Evolutionary conservation across 2,888 invertebrate genomes (phyloP).

Genomic region (Eristalis pertinax): DNA sequence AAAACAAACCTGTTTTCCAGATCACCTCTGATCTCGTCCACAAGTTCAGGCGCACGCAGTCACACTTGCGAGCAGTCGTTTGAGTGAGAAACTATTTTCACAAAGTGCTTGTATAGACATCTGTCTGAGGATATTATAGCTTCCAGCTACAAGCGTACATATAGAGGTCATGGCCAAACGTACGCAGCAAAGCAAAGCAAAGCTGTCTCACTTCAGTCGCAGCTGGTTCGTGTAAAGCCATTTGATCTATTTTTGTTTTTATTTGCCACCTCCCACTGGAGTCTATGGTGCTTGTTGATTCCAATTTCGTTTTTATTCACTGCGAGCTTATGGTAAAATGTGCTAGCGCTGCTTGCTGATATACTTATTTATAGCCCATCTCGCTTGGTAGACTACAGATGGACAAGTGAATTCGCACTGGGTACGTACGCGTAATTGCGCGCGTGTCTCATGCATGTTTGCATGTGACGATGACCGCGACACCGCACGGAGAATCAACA

Average conservation of each 20-base stretch:
- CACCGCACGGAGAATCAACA: constrained; percentile 14
- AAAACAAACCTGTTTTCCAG: constrained; percentile 15
- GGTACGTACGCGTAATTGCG: constrained; percentile 9
- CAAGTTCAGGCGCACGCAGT: too few species aligned
- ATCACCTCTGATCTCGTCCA: constrained; percentile 3
- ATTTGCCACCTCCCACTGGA: neutral
- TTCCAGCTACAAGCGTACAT: neutral
- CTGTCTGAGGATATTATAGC: neutral
- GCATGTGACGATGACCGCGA: constrained; percentile 8
- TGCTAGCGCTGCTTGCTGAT: neutral
- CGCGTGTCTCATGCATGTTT: constrained; percentile 9
- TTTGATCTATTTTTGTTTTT: constrained; percentile 33
- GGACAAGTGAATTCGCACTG: neutral
- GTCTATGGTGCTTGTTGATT: neutral
- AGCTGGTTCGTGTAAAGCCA: neutral
- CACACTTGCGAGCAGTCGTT: too few species aligned
- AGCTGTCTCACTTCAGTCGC: neutral
- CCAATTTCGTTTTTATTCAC: constrained; percentile 3
- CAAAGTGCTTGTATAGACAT: neutral
- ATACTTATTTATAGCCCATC: neutral
- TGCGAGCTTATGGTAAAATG: neutral
- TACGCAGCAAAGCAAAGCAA: neutral
- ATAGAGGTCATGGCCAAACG: constrained; percentile 33
- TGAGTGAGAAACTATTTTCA: neutral
- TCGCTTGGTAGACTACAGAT: neutral